phyloP scores from a whole-genome alignment of 2,113 vertebrate species.

The Daphoenositta chrysoptera region DNA sequence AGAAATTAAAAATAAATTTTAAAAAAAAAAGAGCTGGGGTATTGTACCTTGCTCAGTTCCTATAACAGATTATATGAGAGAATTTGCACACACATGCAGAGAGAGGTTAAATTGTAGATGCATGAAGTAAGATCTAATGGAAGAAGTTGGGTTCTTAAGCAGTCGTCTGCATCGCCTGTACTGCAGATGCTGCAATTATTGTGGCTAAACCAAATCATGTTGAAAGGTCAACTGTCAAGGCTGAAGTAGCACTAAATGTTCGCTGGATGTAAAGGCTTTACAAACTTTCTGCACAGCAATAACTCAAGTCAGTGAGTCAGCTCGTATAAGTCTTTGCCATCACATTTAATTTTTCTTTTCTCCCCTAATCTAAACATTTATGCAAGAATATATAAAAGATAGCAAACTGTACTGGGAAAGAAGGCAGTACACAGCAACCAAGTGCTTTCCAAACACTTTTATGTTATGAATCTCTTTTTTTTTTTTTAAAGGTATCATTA shows the following conservation, averaged over 20 bases:
- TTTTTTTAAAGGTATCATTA: constrained; percentile 11
- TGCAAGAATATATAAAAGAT: constrained; percentile 62
- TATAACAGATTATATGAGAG: constrained; percentile 34
- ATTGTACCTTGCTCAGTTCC: constrained; percentile 53
- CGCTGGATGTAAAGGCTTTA: constrained; percentile 68
- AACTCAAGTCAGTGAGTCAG: constrained; percentile 68
- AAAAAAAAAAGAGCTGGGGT: not conserved
- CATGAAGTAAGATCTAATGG: constrained; percentile 60
- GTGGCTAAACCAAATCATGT: constrained; percentile 63
- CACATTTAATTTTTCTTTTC: constrained; percentile 56
- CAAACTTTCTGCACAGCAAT: constrained; percentile 71
- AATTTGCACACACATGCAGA: constrained; percentile 38
- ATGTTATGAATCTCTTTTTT: constrained; percentile 1
- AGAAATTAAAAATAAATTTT: not conserved
- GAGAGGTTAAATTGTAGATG: constrained; percentile 2
- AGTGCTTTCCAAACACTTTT: constrained; percentile 38
- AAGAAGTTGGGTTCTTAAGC: constrained; percentile 61
- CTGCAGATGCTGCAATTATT: constrained; percentile 66
- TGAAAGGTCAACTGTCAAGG: constrained; percentile 78
- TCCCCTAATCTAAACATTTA: constrained; percentile 65
- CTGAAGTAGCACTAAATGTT: constrained; percentile 73
- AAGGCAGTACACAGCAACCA: constrained; percentile 54
- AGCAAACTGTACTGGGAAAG: constrained; percentile 45
- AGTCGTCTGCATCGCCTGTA: constrained; percentile 28
- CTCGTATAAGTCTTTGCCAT: constrained; percentile 63